Percentiles rank a stretch among this genome's conserved stretches.
Conservation (phyloP, 1,140 invertebrate genomes). For the Drosophila bipectinata region DNA sequence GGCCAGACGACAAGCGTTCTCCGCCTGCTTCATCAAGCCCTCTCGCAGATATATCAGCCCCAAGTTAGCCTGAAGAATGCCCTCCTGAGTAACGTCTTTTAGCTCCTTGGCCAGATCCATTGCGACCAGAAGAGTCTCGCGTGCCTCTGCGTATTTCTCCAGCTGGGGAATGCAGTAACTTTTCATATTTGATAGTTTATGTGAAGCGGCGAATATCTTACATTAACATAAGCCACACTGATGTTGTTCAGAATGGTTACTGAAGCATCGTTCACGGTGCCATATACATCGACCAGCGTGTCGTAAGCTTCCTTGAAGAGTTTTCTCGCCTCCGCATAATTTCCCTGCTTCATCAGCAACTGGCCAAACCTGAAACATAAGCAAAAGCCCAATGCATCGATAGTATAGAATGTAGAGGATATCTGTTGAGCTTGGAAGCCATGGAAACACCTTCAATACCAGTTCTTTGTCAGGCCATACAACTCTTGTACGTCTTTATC, state of each 20-base stretch:
- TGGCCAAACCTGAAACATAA: constrained; percentile 91
- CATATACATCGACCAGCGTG: constrained; percentile 87
- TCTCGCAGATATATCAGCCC: constrained; percentile 91
- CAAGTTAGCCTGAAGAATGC: constrained; percentile 92
- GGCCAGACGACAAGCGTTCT: constrained; percentile 89
- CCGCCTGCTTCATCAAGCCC: constrained; percentile 88
- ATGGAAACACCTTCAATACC: constrained; percentile 84
- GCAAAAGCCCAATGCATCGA: neutral
- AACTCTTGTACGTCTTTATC: constrained; percentile 74
- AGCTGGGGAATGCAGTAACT: constrained; percentile 79
- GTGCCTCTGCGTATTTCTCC: constrained; percentile 88
- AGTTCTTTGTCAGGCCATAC: constrained; percentile 88
- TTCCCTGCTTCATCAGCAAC: constrained; percentile 88
- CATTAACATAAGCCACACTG: constrained; percentile 88
- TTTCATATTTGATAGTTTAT: neutral
- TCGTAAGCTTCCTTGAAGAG: constrained; percentile 89
- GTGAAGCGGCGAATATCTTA: constrained; percentile 20
- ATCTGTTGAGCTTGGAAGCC: neutral
- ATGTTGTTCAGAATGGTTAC: constrained; percentile 94
- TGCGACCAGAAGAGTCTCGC: constrained; percentile 89
- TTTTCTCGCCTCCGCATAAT: constrained; percentile 87
- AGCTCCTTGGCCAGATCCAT: constrained; percentile 87
- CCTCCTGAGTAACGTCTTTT: constrained; percentile 88
- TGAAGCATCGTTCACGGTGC: constrained; percentile 89
- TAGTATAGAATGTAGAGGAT: neutral